Conservation (phyloP, 1,140 invertebrate genomes). For the Leucophenga varia region DNA sequence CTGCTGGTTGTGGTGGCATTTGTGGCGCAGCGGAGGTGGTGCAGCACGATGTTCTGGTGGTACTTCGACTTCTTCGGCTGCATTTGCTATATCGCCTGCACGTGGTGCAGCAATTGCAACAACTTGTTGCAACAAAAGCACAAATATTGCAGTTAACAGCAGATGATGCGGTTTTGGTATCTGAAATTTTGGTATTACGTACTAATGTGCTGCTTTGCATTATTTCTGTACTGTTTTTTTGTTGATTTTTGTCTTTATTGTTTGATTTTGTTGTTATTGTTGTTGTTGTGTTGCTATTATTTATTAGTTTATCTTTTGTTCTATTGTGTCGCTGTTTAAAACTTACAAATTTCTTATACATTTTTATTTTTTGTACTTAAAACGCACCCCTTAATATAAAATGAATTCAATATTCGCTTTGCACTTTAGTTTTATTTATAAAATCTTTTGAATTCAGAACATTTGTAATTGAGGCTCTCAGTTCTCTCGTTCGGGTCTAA, state of each 20-base stretch:
- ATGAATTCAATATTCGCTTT: too few relatives aligned
- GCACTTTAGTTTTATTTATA: constrained; percentile 26
- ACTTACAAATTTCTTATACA: constrained; percentile 45
- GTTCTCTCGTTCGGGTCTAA: too few relatives aligned
- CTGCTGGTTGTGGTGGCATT: constrained; percentile 7
- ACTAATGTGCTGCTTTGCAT: constrained; percentile 8
- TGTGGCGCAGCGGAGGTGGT: constrained; percentile 9
- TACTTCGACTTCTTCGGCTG: constrained; percentile 32
- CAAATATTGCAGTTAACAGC: too few relatives aligned
- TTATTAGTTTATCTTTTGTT: constrained; percentile 4
- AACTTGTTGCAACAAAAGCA: background rate
- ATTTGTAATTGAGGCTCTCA: too few relatives aligned
- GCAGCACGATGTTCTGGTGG: constrained; percentile 28
- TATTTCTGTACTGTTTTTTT: background rate
- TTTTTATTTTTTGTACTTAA: constrained; percentile 20
- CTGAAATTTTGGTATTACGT: constrained; percentile 18
- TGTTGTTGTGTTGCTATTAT: constrained; percentile 10
- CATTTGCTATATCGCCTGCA: constrained; percentile 26
- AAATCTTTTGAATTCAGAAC: constrained; percentile 10
- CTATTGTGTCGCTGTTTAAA: constrained; percentile 20
- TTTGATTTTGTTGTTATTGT: constrained; percentile 8
- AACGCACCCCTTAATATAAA: constrained; percentile 16
- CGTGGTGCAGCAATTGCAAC: background rate
- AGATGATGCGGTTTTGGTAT: background rate
- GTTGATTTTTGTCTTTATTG: constrained; percentile 2